Evolutionary conservation across 1,140 invertebrate genomes (phyloP), one percentile per base, ranked within the genome.

Genomic region (Tetragnatha versicolor): DNA sequence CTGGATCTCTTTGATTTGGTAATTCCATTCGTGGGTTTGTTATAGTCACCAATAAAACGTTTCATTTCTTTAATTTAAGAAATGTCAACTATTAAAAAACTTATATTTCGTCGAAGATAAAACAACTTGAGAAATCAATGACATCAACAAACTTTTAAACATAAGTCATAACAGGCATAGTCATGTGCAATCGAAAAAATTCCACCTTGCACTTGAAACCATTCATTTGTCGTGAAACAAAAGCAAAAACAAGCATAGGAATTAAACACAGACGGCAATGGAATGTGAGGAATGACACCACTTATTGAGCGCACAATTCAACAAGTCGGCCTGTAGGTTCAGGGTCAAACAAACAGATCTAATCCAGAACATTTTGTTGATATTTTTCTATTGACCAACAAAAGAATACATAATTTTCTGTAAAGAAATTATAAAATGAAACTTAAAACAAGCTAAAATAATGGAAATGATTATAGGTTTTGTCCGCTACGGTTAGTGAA

Each of bases 1-100:
- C 76, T 61, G 65, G 39, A 79, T 79, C 76, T 79, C 76, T 79
- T 45, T 79, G 76, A 69, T 69, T 79, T 79, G 76, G 22, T 47
- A 51, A 25, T 69, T 79, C 76, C 76, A 79, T 79, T 69, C 49
- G 49, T 69, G 51, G 76, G 70, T 69, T 61, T 79, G 49, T 70
- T 60, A 20, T 37, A 61, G 29, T 20, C 29, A 42, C n/a, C 39
- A 39, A 79, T 60, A 27, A 35, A 58, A 47, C 65, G 76, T 79
- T 79, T 79, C 76, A 79, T 77, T 79, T 69, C 76, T 79, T 69
- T 31, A 39, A 20, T 60, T 79, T 79, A 61, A 53, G 69, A 65
- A 66, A 55, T 65, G 22, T 22, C 73, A 53, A 29, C 73, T 49
- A 42, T 65, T 65, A 65, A 65, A 37, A 65, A 65, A 65, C 42